phyloP scores from a whole-genome alignment of 2,888 invertebrate species.

The Acheta domesticus region DNA sequence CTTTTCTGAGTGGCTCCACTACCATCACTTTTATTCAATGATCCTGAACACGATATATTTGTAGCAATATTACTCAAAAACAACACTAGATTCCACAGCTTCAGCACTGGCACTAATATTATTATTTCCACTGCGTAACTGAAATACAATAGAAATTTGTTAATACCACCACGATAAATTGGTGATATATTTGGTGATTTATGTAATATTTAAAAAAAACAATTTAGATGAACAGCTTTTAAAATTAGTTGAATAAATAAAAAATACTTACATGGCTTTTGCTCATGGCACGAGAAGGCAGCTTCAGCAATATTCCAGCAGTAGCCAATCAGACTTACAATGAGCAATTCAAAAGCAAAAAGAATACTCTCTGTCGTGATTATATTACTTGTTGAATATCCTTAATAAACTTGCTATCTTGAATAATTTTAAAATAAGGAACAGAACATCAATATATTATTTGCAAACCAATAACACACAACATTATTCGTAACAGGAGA shows the following conservation, averaged over 20 bases:
- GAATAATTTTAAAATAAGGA: too few species aligned
- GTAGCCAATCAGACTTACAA: not conserved
- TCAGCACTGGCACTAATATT: conserved; percentile 27
- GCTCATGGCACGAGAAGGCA: conserved; percentile 26
- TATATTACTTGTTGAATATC: too few species aligned
- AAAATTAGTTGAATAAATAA: not conserved
- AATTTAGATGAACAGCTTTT: not conserved
- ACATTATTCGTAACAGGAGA: too few species aligned
- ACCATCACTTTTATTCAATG: conserved; percentile 23
- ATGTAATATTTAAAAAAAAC: not conserved
- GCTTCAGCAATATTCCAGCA: not conserved
- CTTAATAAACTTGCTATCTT: too few species aligned
- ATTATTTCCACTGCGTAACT: conserved; percentile 36
- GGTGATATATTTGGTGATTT: too few species aligned
- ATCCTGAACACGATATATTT: conserved; percentile 5
- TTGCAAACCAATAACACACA: too few species aligned
- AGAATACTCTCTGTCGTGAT: not conserved
- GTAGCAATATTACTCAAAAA: conserved; percentile 3
- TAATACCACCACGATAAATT: too few species aligned
- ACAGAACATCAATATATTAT: too few species aligned
- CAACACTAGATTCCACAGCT: not conserved
- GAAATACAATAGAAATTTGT: not conserved
- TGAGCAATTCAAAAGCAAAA: not conserved
- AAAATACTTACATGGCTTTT: conserved; percentile 26
- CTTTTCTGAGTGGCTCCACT: conserved; percentile 29